Percentiles rank a stretch among this genome's conserved stretches.
Evolutionary conservation across 2,888 invertebrate genomes (phyloP).

Genomic region (Trilocha varians): DNA sequence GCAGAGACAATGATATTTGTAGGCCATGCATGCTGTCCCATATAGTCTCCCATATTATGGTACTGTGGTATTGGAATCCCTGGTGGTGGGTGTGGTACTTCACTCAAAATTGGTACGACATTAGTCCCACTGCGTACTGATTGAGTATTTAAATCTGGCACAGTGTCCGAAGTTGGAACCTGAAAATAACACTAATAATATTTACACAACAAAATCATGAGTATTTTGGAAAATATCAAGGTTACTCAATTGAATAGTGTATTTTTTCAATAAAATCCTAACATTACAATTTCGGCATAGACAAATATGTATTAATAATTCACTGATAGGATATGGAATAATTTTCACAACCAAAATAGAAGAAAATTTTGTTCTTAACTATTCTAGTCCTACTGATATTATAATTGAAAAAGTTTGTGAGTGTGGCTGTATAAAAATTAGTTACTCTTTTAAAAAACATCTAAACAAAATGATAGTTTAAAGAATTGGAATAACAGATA

Average conservation of each 20-base stretch:
- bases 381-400: no score
- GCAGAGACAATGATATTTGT: constrained; percentile 60
- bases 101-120: constrained; percentile 49
- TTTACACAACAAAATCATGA: background rate
- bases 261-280: background rate
- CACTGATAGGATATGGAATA: no score
- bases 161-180: constrained; percentile 48
- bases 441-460: no score
- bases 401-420: no score
- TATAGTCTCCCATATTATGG: constrained; percentile 53
- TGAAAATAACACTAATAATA: constrained; percentile 22
- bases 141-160: constrained; percentile 51
- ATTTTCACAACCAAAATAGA: no score
- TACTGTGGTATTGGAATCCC: constrained; percentile 64
- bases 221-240: background rate
- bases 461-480: no score
- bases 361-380: no score
- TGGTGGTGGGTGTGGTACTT: constrained; percentile 60
- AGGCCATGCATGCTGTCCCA: constrained; percentile 61
- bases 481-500: no score
- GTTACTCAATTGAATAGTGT: background rate
- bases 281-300: no score
- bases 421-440: no score
- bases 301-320: no score
- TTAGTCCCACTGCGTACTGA: constrained; percentile 44